Evolutionary conservation across 2,113 vertebrate genomes (phyloP).

Genomic region (Erythrocercus mccallii): DNA sequence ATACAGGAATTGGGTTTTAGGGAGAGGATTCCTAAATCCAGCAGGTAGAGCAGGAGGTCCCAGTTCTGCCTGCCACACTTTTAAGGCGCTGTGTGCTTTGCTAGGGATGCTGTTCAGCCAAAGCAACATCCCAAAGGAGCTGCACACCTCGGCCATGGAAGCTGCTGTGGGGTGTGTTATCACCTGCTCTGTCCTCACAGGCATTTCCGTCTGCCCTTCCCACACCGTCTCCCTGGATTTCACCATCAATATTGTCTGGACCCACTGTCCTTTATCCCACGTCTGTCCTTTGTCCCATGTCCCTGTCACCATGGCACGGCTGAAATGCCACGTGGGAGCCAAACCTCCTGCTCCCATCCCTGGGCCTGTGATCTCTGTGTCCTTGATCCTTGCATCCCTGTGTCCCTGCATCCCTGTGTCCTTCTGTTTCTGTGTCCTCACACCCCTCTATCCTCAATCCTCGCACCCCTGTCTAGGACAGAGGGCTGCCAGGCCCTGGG

Average conservation of each 20-base stretch:
- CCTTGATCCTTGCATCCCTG: not conserved
- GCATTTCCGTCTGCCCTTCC: not conserved
- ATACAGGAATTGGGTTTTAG: fast-evolving
- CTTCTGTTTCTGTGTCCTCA: not conserved
- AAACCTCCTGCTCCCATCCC: not conserved
- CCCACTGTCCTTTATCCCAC: not conserved
- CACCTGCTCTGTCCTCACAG: not conserved
- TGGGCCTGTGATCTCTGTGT: not conserved
- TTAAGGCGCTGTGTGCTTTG: fast-evolving
- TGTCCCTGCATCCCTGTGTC: not conserved
- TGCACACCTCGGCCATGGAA: not conserved
- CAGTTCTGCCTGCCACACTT: not conserved
- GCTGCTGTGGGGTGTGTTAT: not conserved
- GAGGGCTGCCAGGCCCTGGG: no score
- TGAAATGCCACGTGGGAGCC: not conserved
- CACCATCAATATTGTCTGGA: not conserved
- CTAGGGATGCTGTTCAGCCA: not conserved
- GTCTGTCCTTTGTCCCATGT: no score
- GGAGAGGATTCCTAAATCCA: not conserved
- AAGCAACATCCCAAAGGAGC: not conserved
- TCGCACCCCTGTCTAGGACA: not conserved
- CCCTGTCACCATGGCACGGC: fast-evolving
- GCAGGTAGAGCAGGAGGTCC: not conserved
- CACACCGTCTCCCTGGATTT: not conserved
- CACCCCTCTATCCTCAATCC: not conserved